Evolutionary conservation across 2,113 vertebrate species (phyloP), one percentile per base, ranked within the genome.

Genomic region (Coreoperca whiteheadi): DNA sequence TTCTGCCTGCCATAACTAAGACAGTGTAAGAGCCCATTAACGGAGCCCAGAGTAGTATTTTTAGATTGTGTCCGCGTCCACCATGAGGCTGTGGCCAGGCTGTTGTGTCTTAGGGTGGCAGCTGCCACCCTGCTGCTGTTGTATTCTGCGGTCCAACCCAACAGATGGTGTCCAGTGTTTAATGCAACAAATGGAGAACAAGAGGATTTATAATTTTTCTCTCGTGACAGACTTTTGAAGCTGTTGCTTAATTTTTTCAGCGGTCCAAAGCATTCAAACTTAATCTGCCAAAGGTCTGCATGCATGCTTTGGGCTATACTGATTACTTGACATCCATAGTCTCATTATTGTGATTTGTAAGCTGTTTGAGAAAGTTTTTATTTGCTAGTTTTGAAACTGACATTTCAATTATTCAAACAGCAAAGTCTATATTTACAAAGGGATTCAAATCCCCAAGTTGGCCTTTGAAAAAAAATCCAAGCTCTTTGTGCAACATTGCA

Each of bases 101-200:
- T 91, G 91, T 75, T 83, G 91, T 41, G n/a, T 86, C 88, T 92
- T 84, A 87, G 89, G 89, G 69, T 37, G 90, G 91, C 94, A 94
- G 92, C 90, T 95, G 93, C 84, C 69, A 69, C 83, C 90, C 86
- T 79, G 67, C 86, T 90, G 89, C 86, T 90, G 88, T 80, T 83
- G 85, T 78, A 88, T 80, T 86, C 69, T 53, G 48, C 32, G 30
- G 68, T 73, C 84, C 90, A 88, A 84, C 75, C 80, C 81, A 92
- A 89, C 94, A 96, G 95, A 95, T 95, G 95, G 95, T 81, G 86
- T 89, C 82, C 92, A 89, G 85, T 88, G 89, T 92, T 90, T 92
- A 93, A 94, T 88, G 93, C 87, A 93, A 94, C 93, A 93, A 95
- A 94, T 89, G 89, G 86, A 89, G 87, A 95, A 94, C 89, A 94